A percentile compares a stretch with the other conserved stretches of the same genome.
These are phyloP conservation scores for Coendou prehensilis DNA, from an alignment of 2,797 vertebrate species.

Conservation along the genomic window DNA sequence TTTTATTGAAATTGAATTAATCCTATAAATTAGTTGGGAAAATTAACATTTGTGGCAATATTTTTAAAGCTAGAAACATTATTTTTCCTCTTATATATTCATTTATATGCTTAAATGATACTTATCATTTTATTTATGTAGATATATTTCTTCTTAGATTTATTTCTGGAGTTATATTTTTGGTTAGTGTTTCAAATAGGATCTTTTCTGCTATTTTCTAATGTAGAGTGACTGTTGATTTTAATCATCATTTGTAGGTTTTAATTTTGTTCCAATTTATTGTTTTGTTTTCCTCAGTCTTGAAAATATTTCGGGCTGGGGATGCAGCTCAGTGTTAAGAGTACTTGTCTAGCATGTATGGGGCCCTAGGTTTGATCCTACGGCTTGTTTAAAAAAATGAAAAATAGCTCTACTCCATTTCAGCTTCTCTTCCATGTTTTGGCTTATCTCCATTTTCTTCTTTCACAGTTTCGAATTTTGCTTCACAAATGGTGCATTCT, in stretches of 20 bases:
- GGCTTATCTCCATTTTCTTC: conserved; percentile 6
- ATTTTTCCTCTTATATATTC: not conserved
- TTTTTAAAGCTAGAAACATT: conserved; percentile 19
- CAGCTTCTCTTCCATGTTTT: not conserved
- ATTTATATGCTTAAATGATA: not conserved
- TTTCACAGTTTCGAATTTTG: conserved; percentile 49
- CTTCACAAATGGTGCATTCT: not conserved
- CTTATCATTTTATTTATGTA: not conserved
- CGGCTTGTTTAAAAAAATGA: not conserved
- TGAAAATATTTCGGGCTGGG: not conserved
- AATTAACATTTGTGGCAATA: not conserved
- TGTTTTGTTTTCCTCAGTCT: conserved; percentile 44
- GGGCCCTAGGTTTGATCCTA: not conserved
- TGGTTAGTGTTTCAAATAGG: not conserved
- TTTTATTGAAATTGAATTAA: not conserved
- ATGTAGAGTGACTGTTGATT: not conserved
- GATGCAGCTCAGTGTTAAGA: not conserved
- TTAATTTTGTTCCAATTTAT: not conserved
- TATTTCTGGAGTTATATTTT: not conserved
- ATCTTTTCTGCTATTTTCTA: not conserved
- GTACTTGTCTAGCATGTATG: not conserved
- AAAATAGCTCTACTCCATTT: not conserved
- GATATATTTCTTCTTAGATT: not conserved
- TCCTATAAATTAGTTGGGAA: not conserved
- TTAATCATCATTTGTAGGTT: not conserved